phyloP scores from a whole-genome alignment of 2,797 vertebrate genomes.

The Liasis olivaceus region DNA sequence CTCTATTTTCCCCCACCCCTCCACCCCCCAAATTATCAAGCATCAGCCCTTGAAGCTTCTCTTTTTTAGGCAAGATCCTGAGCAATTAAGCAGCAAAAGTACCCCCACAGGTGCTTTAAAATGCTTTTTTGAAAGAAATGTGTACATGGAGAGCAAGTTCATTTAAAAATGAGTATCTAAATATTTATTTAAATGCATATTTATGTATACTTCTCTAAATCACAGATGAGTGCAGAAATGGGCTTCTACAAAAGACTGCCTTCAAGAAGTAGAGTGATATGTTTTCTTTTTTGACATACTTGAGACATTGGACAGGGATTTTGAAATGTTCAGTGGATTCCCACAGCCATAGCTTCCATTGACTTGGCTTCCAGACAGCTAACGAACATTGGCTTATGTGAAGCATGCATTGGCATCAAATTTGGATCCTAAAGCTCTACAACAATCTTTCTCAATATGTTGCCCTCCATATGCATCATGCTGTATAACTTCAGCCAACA shows the following conservation, averaged over 20 bases:
- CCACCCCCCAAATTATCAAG: neutral
- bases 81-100: neutral
- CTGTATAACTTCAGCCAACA: neutral
- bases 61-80: neutral
- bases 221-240: neutral
- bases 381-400: neutral
- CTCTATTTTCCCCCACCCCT: neutral
- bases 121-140: neutral
- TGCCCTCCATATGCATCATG: neutral
- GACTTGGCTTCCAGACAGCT: neutral
- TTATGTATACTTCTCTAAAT: neutral
- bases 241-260: neutral
- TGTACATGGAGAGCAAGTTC: neutral
- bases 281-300: neutral
- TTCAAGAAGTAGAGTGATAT: neutral
- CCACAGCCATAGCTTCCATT: neutral
- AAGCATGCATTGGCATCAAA: neutral
- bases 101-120: neutral
- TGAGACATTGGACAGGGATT: neutral
- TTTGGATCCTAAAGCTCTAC: neutral
- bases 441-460: neutral
- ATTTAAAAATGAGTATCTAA: neutral
- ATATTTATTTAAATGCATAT: neutral
- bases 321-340: neutral
- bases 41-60: neutral